A percentile compares a stretch with the other conserved stretches of the same genome.
These are phyloP conservation scores for Morphnarchus princeps DNA, from an alignment of 2,113 vertebrate species.

Conservation along the genomic window DNA sequence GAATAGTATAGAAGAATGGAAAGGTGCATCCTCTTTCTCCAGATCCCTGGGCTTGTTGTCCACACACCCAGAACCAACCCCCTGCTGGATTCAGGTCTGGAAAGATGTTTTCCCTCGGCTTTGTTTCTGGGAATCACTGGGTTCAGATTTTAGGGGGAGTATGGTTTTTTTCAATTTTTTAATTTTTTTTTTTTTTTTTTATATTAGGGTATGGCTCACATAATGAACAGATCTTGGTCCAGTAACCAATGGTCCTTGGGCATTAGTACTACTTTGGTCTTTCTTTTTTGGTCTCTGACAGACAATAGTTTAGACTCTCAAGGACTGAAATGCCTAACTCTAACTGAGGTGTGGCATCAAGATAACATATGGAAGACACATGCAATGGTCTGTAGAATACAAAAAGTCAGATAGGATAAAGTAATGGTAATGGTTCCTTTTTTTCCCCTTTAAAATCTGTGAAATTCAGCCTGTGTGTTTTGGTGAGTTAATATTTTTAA, in stretches of 20 bases:
- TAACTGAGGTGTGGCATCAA: not conserved
- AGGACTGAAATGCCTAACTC: not conserved
- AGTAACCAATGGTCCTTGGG: not conserved
- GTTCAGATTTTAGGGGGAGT: not conserved
- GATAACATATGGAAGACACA: not conserved
- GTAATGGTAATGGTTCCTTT: not conserved
- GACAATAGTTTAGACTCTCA: not conserved
- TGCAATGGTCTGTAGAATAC: not conserved
- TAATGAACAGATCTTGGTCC: not conserved
- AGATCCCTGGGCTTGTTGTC: not conserved
- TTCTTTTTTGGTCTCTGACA: not conserved
- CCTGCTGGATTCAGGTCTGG: not conserved
- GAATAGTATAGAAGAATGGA: not conserved
- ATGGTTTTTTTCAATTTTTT: not conserved
- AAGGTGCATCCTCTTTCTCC: not conserved
- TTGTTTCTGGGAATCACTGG: not conserved
- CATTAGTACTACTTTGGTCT: not conserved
- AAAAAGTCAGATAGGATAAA: not conserved
- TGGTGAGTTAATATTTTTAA: not conserved
- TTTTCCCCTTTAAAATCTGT: not conserved
- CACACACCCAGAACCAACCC: not conserved
- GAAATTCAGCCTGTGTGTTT: not conserved
- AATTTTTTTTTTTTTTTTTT: not conserved
- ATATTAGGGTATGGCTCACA: not conserved
- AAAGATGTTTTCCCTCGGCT: not conserved